Base-by-base conservation (phyloP, 2,797 vertebrate genomes). In the Labroides dimidiatus region DNA sequence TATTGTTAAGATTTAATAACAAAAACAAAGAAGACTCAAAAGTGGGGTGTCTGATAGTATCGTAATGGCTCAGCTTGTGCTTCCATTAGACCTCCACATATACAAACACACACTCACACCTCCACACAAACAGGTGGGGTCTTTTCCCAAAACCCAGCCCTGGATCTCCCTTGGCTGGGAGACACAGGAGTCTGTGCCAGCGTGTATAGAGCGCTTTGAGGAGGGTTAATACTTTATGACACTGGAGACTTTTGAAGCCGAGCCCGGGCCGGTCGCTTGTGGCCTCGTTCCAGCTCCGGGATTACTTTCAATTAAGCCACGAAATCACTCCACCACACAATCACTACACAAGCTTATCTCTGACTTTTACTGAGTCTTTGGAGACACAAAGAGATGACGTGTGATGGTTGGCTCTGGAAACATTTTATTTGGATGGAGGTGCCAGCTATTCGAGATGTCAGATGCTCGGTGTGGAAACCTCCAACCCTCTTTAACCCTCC, bases 161-260 rank as follows among this genome's bases (percentile, higher is more conserved):
- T 79, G 77, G 78, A 75, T 76, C 64, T 69, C 56, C 77, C 69
- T 66, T 75, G 81, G 86, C 80, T n/a, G 17, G 48, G 44, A 60
- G 68, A 58, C 17, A 21, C 2, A 2, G 21, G 52, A 50, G 44
- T 39, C 19, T 17, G 58, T 77, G 67, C 80, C 82, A 83, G 55
- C 4, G 6, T 47, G 59, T 75, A 75, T 69, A 54, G 69, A 63
- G 70, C 70, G 75, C 64, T 65, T 19, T 73, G 71, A 78, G 66
- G 69, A 64, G 81, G 79, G 58, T 80, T 69, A 85, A 89, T 78
- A 68, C 62, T 92, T 87, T 85, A 82, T 85, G 85, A 88, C 78
- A 87, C 74, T 10, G 70, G 66, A 81, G 69, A 81, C 61, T 64
- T 67, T 60, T 62, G 58, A 72, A 60, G 63, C 48, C 23, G 42